Evolutionary conservation across 2,888 invertebrate genomes (phyloP), one percentile per base, ranked within the genome.

Genomic region (Ophion slaviceki): DNA sequence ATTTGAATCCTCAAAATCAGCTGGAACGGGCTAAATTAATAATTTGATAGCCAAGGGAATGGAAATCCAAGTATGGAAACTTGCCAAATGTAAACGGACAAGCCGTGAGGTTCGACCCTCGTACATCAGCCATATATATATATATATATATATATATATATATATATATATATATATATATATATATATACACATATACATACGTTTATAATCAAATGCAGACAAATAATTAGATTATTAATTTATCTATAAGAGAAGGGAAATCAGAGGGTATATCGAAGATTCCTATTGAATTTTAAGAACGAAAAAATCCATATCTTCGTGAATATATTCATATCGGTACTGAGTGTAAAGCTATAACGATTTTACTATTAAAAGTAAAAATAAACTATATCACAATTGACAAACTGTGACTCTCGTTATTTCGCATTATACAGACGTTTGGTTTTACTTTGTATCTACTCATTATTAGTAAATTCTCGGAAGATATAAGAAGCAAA

Each of bases 181-280:
- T 14, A 47, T 2, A 47, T 47, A 47, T 1, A 62, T 11, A 64
- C 32, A 72, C 66, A 67, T 32, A 67, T 40, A 77, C 88, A 89
- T 88, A 90, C 91, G 90, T 91, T 90, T 86, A 87, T 90, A 91
- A 91, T 92, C 91, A 90, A 91, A 92, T 89, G 89, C 91, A 92
- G 92, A 93, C 92, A 93, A 93, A 93, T 92, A 92, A 93, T 92
- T 93, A 93, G 92, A 89, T 87, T 92, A 93, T 89, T 91, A 90
- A 92, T 90, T 84, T 84, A 84, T 70, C 82, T 77, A 68, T 88
- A 88, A 88, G 85, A 20, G 36, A 77, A 85, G 71, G 71, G 81
- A 84, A 77, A 83, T 77, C 62, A 67, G 66, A 72, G 82, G 71
- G 75, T 82, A 80, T 80, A 80, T 80, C 64, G 36, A 72, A 53